Base-by-base conservation (phyloP, 1,140 invertebrate genomes). In the Goniozus legneri region DNA sequence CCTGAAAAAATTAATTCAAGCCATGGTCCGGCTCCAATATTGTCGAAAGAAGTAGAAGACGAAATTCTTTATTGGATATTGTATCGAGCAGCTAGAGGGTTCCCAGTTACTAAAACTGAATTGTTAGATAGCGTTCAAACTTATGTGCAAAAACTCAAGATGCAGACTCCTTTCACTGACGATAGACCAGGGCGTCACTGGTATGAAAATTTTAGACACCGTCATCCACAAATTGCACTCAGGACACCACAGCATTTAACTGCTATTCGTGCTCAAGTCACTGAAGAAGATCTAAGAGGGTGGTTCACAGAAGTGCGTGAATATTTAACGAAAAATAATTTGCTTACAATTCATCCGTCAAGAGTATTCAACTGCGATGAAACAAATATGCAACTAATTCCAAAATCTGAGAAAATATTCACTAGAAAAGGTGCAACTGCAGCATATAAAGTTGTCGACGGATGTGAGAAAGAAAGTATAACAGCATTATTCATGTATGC, bases 301-400 rank as follows among this genome's bases (percentile, higher is more conserved):
- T 61, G 52, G 49, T 58, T 58, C n/a, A n/a, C n/a, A n/a, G n/a
- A n/a, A n/a, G n/a, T n/a, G n/a, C n/a, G n/a, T n/a, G n/a, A n/a
- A n/a, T n/a, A n/a, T n/a, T n/a, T n/a, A n/a, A n/a, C n/a, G n/a
- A 33, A 52, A 27, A 48, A 61, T 13, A 20, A 47, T 13, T 46
- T 40, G 27, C 24, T 35, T 10, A 36, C 58, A 21, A 47, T 59
- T 18, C 16, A 59, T 48, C 58, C 56, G 21, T 21, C 34, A 4
- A 44, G 53, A 36, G 46, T 69, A 18, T 65, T 59, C 31, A 71
- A 71, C 47, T 56, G 56, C 8, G 64, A 71, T 43, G 69, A 71
- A 51, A 63, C 56, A 20, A 47, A 42, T 48, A 64, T 72, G 41
- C 36, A 54, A 15, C 24, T 67, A 7, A 62, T 61, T 41, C 64